A percentile compares a stretch with the other conserved stretches of the same genome.
These are phyloP conservation scores for Lycocorax pyrrhopterus DNA, from an alignment of 2,113 vertebrate genomes.

Conservation along the genomic window DNA sequence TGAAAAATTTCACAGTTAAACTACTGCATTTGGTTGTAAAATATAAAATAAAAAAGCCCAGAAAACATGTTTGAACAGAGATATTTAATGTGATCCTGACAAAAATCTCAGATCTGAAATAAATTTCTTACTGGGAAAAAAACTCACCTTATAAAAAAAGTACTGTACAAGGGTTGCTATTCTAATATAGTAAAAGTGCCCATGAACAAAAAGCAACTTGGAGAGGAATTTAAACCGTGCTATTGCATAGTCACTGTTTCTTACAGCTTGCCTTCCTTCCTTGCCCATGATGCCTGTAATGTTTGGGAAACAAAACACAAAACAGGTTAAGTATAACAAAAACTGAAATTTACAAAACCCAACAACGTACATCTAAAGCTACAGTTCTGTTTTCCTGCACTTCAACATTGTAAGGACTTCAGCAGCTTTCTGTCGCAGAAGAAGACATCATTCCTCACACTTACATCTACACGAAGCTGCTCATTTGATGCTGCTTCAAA, in stretches of 20 bases:
- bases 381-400: not conserved
- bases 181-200: constrained; percentile 99
- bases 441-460: not conserved
- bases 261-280: constrained; percentile 96
- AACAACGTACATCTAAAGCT: not conserved
- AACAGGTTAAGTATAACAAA: not conserved
- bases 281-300: constrained; percentile 95
- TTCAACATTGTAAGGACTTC: not conserved
- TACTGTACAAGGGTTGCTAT: constrained; percentile 99
- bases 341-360: not conserved
- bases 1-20: not conserved
- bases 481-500: not conserved
- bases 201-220: constrained; percentile 96
- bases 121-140: not conserved
- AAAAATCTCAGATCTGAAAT: not conserved
- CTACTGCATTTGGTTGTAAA: not conserved
- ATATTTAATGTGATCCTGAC: not conserved
- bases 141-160: constrained; percentile 99
- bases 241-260: constrained; percentile 99
- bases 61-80: not conserved
- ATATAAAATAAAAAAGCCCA: not conserved
- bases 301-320: constrained; percentile 29
- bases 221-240: constrained; percentile 96
- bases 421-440: not conserved
- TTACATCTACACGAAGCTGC: not conserved